A percentile compares a stretch with the other conserved stretches of the same genome.
phyloP scores from a whole-genome alignment of 2,888 invertebrate species.

The Cantharis rufa region DNA sequence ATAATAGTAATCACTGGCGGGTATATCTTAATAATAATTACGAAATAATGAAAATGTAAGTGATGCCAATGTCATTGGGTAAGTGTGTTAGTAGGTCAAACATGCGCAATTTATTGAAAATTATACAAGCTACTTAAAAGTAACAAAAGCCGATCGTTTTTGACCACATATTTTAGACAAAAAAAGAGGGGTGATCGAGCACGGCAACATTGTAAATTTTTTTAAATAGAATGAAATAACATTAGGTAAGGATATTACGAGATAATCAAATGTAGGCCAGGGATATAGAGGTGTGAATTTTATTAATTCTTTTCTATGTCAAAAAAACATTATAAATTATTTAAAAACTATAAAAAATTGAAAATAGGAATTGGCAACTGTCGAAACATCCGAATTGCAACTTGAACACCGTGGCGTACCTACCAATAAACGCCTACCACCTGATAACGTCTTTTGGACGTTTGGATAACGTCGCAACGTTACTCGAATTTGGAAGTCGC shows the following conservation, averaged over 20 bases:
- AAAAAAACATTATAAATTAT: not conserved
- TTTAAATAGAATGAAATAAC: slow-evolving; percentile 26
- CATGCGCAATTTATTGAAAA: slow-evolving; percentile 36
- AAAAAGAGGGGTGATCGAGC: slow-evolving; percentile 2
- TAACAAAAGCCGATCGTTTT: slow-evolving; percentile 9
- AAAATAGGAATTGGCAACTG: not conserved
- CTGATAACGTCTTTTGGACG: no score
- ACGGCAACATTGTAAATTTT: not conserved
- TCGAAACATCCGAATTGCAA: not conserved
- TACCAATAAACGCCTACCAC: no score
- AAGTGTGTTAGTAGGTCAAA: slow-evolving; percentile 71
- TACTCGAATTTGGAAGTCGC: not conserved
- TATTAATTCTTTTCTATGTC: not conserved
- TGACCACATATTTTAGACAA: slow-evolving; percentile 6
- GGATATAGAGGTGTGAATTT: slow-evolving; percentile 28
- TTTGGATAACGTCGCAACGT: no score
- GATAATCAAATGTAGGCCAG: slow-evolving; percentile 30
- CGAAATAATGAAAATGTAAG: slow-evolving; percentile 53
- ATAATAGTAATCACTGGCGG: slow-evolving; percentile 14
- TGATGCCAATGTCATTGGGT: slow-evolving; percentile 62
- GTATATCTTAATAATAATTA: slow-evolving; percentile 37
- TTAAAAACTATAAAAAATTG: not conserved
- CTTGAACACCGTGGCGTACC: no score
- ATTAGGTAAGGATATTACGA: slow-evolving; percentile 24
- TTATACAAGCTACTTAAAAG: slow-evolving; percentile 5